Evolutionary conservation across 2,113 vertebrate genomes (phyloP), one percentile per base, ranked within the genome.

Genomic region (Gymnocephalus cernua): DNA sequence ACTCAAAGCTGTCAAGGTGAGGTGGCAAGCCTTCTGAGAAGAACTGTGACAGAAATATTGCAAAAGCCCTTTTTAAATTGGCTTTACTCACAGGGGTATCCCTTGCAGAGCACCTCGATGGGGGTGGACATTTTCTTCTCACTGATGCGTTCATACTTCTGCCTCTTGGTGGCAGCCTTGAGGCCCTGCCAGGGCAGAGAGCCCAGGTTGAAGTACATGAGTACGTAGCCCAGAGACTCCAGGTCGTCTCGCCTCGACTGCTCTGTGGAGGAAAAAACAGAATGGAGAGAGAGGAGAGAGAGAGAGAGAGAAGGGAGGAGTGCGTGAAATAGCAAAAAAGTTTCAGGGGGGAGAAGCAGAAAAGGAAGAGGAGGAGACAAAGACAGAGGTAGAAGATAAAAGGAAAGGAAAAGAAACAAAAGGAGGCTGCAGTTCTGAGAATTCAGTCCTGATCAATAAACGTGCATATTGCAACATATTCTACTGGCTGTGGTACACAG

Each of bases 61-160:
- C 16, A 23, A 16, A 19, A 16, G 4, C 2, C 5, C 19, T 18
- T 5, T 25, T 50, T 38, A 51, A 38, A 61, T n/a, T 19, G 29
- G 14, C 21, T 64, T 14, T 4, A 97, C 98, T 98, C 92, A 99
- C 98, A 98, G 80, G 98, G 97, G 89, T 99, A 99, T 79, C 97
- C 98, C 95, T 99, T 99, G 95, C 98, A 99, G 86, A 99, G 97
- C 89, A 97, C 96, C 91, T 99, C 98, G 2, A 99, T 99, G 74
- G 98, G 98, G 0, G 98, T 99, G 15, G 98, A 99, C 98, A 99
- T 99, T 93, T 99, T 99, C 92, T 99, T 99, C 94, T 99, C 98
- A 3, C 98, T 99, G 94, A 99, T 99, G 29, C 98, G 97, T 92
- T 99, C 98, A 0, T 99, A 99, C 88, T 99, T 99, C 95, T 99